Evolutionary conservation across 1,140 invertebrate species (phyloP), one percentile per base, ranked within the genome.

Genomic region (Brachionus asplanchnoidis): DNA sequence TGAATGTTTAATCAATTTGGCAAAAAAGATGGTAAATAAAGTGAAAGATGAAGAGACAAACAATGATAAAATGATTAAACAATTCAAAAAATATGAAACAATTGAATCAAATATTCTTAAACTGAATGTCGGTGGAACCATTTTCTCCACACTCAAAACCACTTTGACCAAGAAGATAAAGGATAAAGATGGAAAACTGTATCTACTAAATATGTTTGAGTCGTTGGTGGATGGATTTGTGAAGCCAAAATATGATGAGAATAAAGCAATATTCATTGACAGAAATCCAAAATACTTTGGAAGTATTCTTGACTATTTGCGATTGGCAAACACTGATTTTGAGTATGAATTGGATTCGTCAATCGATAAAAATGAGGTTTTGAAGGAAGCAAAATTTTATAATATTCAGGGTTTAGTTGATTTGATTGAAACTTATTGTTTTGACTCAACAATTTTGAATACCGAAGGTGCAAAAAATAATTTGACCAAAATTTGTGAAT

Each of bases 211-310:
- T 2, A 53, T 78, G 23, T 56, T 78, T 56, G 26, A 78, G 32
- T 26, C 40, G 1, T n/a, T 78, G 9, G 5, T 65, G 2, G 60
- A 40, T 40, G 50, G 53, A 40, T 80, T 36, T 60, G 42, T 60
- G 14, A 40, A 42, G 36, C 50, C 50, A 20, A 80, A 36, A 40
- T 60, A 80, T 80, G 32, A 60, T 7, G 50, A 42, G 12, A 60
- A 80, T 40, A 65, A 80, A 23, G 50, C 50, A 28, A 80, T 80
- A 20, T 80, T 80, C 17, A 40, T 80, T 40, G 77, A 80, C 20
- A 46, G 77, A 50, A 60, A 80, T 28, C 50, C 50, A 23, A 60
- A 42, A 60, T 65, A 60, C 17, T 80, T 80, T 65, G 44, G 7
- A 8, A 36, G 42, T 36, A 80, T 80, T 20, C 32, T 80, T n/a